Percentiles rank a stretch among this genome's conserved stretches.
These are phyloP conservation scores for Turritopsis dohrnii DNA, from an alignment of 30 jellyfish, hydroid and myxozoan species.

Conservation along the genomic window DNA sequence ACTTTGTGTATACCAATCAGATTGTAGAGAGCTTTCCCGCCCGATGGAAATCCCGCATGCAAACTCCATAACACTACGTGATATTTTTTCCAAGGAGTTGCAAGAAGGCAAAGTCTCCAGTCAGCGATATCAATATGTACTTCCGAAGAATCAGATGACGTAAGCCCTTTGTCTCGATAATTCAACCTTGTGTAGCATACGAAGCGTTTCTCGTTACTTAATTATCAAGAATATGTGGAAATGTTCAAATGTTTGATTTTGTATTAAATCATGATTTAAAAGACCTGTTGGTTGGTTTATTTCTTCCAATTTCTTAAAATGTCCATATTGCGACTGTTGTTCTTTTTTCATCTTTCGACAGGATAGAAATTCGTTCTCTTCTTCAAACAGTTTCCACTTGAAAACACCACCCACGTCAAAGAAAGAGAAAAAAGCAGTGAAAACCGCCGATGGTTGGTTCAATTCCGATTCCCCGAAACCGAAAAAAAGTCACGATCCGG, in stretches of 20 bases:
- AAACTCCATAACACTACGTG: too few relatives aligned
- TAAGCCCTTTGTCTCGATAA: background rate
- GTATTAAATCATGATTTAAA: too few relatives aligned
- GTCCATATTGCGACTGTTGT: too few relatives aligned
- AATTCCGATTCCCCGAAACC: background rate
- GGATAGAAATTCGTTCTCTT: constrained; percentile 1
- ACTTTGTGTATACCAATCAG: too few relatives aligned
- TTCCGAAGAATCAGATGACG: constrained; percentile 68
- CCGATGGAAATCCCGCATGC: too few relatives aligned
- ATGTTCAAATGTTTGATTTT: too few relatives aligned
- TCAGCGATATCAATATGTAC: constrained; percentile 58
- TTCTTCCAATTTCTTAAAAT: too few relatives aligned
- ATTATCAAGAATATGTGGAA: too few relatives aligned
- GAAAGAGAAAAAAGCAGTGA: background rate
- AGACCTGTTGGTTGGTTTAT: too few relatives aligned
- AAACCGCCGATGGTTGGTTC: constrained; percentile 2
- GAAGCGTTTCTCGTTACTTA: too few relatives aligned
- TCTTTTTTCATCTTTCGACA: background rate
- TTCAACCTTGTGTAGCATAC: too few relatives aligned
- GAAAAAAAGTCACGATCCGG: background rate
- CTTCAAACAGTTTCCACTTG: background rate
- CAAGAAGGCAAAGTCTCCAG: constrained; percentile 45
- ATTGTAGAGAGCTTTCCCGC: too few relatives aligned
- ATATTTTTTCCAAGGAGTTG: constrained; percentile 40
- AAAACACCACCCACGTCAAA: background rate